These are phyloP conservation scores for Branchinecta lynchi DNA, from an alignment of 1,140 invertebrate genomes.

Conservation along the genomic window DNA sequence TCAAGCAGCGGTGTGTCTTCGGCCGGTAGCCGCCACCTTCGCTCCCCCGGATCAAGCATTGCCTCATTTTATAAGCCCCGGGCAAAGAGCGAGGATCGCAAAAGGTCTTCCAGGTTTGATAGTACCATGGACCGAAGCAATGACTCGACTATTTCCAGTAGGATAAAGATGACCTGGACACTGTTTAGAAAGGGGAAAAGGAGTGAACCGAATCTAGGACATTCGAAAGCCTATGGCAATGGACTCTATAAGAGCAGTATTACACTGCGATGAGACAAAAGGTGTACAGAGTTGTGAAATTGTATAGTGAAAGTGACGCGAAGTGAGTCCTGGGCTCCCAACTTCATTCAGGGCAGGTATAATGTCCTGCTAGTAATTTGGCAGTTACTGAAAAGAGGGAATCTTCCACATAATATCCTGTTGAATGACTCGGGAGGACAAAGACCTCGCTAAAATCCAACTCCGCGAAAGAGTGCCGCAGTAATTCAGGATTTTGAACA, in stretches of 20 bases:
- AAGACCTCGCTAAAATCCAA: too few relatives aligned
- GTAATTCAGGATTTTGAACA: too few relatives aligned
- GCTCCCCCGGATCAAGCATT: background rate
- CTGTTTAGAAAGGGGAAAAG: conserved; percentile 7
- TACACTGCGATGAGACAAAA: background rate
- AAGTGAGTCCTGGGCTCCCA: too few relatives aligned
- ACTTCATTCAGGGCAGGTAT: too few relatives aligned
- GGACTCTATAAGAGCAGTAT: conserved; percentile 7
- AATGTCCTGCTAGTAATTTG: too few relatives aligned
- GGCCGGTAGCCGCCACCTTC: conserved; percentile 30
- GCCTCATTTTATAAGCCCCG: background rate
- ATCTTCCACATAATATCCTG: too few relatives aligned
- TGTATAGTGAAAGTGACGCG: too few relatives aligned
- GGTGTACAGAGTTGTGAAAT: too few relatives aligned
- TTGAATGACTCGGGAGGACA: too few relatives aligned
- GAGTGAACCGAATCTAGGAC: background rate
- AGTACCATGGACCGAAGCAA: background rate
- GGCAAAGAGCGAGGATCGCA: background rate
- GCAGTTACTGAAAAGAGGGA: too few relatives aligned
- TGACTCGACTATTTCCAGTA: background rate
- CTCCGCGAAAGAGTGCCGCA: too few relatives aligned
- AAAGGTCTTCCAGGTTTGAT: background rate
- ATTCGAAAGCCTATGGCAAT: background rate
- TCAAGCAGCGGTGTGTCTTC: conserved; percentile 42
- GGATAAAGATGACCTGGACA: conserved; percentile 1